These are phyloP conservation scores for Xestia xanthographa DNA, from an alignment of 2,888 invertebrate genomes.

Conservation along the genomic window DNA sequence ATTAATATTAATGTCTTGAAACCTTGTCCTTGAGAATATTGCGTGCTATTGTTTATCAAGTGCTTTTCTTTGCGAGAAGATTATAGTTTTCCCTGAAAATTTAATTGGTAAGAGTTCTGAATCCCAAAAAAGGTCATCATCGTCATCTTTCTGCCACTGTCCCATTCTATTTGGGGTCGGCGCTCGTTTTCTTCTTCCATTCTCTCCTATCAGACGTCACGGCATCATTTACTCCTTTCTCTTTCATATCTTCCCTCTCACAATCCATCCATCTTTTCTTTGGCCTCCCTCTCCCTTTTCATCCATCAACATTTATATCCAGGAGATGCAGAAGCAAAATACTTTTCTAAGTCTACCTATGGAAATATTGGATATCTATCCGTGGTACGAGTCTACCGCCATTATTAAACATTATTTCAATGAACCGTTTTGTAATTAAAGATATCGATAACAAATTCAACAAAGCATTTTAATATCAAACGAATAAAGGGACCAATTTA, in stretches of 20 bases:
- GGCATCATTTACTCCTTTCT: too few relatives aligned
- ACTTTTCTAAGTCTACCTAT: background rate
- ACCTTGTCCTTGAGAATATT: constrained; percentile 1
- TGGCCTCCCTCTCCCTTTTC: background rate
- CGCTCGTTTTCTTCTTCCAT: too few relatives aligned
- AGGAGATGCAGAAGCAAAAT: background rate
- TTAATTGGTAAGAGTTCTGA: background rate
- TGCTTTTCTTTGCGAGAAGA: background rate
- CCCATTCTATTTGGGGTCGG: too few relatives aligned
- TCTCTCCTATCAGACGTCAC: too few relatives aligned
- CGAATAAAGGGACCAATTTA: background rate
- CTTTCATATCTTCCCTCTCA: too few relatives aligned
- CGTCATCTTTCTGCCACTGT: too few relatives aligned
- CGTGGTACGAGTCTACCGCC: background rate
- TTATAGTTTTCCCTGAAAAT: background rate
- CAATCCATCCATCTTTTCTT: too few relatives aligned
- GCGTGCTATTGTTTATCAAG: background rate
- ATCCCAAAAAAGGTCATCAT: background rate
- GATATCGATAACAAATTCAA: background rate
- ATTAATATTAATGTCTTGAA: constrained; percentile 45
- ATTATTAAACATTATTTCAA: background rate
- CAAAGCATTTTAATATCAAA: background rate
- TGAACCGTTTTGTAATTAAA: background rate
- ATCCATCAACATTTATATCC: too few relatives aligned
- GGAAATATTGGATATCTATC: background rate